These are phyloP conservation scores for Danaus plexippus DNA, from an alignment of 1,140 invertebrate genomes.

Conservation along the genomic window DNA sequence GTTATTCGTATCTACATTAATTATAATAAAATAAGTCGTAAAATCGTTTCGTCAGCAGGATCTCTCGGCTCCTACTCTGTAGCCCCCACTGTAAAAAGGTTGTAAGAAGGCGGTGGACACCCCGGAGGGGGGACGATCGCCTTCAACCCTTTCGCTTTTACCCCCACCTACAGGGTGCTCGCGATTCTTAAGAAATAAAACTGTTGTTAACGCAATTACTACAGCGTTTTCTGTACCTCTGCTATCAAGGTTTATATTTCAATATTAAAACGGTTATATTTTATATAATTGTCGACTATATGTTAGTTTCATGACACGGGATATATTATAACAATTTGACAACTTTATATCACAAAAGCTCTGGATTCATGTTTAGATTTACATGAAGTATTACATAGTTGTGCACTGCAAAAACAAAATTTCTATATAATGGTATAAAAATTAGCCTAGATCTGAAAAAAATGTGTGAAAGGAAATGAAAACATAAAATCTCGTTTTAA, in stretches of 20 bases:
- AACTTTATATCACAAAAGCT: no score
- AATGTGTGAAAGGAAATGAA: slow-evolving; percentile 5
- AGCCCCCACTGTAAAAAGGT: slow-evolving; percentile 67
- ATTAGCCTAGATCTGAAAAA: neutral
- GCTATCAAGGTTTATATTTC: no score
- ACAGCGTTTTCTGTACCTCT: no score
- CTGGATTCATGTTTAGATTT: no score
- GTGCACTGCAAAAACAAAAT: no score
- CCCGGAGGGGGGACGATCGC: slow-evolving; percentile 55
- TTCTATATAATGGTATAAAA: no score
- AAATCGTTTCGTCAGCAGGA: slow-evolving; percentile 17
- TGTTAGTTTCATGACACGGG: no score
- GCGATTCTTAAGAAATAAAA: slow-evolving; percentile 21
- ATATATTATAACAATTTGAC: no score
- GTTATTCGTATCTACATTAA: no score
- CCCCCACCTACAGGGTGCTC: slow-evolving; percentile 58
- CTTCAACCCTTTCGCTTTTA: slow-evolving; percentile 71
- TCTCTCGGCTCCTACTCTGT: slow-evolving; percentile 54
- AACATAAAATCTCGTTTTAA: slow-evolving; percentile 2
- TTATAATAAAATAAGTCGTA: slow-evolving; percentile 4
- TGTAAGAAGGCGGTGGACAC: slow-evolving; percentile 70
- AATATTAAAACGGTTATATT: no score
- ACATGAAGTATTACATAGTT: no score
- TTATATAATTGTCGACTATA: no score
- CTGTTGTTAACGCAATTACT: slow-evolving; percentile 11